Evolutionary conservation across 1,140 invertebrate species (phyloP).

Genomic region (Brachionus koreanus): DNA sequence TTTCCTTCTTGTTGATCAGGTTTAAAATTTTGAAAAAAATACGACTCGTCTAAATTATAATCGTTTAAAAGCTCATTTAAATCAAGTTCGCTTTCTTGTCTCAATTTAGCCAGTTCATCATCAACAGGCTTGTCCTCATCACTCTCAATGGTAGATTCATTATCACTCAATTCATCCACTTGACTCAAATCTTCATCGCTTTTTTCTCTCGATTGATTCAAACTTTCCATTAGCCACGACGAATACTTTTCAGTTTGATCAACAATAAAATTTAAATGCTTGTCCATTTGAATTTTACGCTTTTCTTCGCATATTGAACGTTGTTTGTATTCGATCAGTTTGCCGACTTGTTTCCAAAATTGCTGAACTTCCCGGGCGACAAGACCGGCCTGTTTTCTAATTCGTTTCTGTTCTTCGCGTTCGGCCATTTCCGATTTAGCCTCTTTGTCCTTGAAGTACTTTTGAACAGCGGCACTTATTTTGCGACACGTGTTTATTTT

Average conservation of each 20-base stretch:
- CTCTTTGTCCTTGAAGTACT: conserved; percentile 90
- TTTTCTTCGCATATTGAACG: conserved; percentile 86
- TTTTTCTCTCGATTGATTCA: conserved; percentile 47
- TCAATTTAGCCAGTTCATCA: conserved; percentile 77
- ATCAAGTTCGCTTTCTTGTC: conserved; percentile 82
- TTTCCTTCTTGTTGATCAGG: conserved; percentile 54
- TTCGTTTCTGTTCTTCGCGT: conserved; percentile 79
- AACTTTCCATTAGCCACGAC: conserved; percentile 59
- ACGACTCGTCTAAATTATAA: conserved; percentile 25
- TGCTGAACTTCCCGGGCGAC: conserved; percentile 87
- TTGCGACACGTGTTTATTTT: conserved; percentile 89
- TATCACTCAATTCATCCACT: conserved; percentile 59
- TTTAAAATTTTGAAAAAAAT: conserved; percentile 39
- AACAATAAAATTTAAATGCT: conserved; percentile 95
- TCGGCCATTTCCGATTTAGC: conserved; percentile 80
- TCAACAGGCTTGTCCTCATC: conserved; percentile 63
- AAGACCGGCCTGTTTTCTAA: conserved; percentile 79
- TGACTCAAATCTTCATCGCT: background rate
- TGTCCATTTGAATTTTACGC: conserved; percentile 87
- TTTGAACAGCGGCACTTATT: conserved; percentile 76
- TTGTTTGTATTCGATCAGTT: conserved; percentile 90
- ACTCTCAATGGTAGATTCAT: conserved; percentile 87
- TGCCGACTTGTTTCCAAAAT: conserved; percentile 95
- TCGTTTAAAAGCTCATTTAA: conserved; percentile 70
- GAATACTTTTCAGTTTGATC: conserved; percentile 98